Conservation (phyloP, 2,113 vertebrate species). For the Malurus elegans region DNA sequence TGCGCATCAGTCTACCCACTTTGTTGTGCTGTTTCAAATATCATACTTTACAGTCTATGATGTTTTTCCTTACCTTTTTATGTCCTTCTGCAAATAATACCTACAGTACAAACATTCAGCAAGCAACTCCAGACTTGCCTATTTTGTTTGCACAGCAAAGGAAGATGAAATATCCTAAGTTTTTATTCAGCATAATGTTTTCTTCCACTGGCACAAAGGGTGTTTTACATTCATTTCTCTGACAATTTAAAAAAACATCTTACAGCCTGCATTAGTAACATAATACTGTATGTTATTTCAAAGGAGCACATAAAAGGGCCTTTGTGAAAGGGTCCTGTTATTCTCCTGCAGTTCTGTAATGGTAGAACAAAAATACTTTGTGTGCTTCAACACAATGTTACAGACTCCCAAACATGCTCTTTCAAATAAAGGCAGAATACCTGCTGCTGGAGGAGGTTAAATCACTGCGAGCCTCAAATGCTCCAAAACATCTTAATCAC, state of each 20-base stretch:
- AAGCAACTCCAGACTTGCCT: background rate
- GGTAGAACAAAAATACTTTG: background rate
- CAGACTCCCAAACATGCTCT: background rate
- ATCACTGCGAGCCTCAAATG: background rate
- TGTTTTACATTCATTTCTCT: background rate
- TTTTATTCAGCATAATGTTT: background rate
- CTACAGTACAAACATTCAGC: background rate
- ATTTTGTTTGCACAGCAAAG: background rate
- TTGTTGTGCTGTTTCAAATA: background rate
- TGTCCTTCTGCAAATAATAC: background rate
- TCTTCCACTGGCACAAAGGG: background rate
- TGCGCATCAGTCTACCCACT: background rate
- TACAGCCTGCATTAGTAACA: background rate
- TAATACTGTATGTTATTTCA: background rate
- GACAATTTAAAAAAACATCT: background rate
- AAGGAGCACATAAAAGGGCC: background rate
- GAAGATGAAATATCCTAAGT: background rate
- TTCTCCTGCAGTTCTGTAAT: background rate
- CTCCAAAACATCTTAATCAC: background rate
- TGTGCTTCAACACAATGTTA: background rate
- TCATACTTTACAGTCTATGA: background rate
- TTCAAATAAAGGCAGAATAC: background rate
- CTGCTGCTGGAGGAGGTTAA: background rate
- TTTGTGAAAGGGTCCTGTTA: background rate
- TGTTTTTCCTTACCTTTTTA: background rate